phyloP scores from a whole-genome alignment of 2,113 vertebrate genomes.

The Diglossa brunneiventris region DNA sequence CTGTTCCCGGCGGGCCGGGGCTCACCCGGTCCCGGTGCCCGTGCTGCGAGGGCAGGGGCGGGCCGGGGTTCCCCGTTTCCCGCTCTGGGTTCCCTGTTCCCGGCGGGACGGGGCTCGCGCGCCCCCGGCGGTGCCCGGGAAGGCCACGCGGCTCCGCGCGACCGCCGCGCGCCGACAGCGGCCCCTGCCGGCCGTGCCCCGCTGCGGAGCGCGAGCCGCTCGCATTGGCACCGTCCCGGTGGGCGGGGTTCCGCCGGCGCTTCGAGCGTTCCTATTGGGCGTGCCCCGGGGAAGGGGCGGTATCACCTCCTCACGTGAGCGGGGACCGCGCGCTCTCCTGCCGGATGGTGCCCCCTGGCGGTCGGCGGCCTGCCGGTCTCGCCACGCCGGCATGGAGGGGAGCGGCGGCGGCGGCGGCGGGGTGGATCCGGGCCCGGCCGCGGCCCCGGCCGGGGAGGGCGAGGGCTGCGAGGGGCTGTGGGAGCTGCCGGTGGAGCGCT shows the following conservation, averaged over 20 bases:
- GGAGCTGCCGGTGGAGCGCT: constrained; percentile 80
- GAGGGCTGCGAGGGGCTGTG: constrained; percentile 78
- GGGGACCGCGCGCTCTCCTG: fast-evolving
- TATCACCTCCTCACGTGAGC: neutral
- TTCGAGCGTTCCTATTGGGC: neutral
- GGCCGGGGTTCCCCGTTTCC: too few species aligned
- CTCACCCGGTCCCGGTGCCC: too few species aligned
- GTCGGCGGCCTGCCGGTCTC: neutral
- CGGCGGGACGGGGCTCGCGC: neutral
- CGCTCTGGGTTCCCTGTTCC: too few species aligned
- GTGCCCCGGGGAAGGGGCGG: neutral
- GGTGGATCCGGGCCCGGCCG: too few species aligned
- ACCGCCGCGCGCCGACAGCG: fast-evolving
- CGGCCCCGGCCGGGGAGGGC: neutral
- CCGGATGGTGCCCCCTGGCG: neutral
- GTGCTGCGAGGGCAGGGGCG: fast-evolving
- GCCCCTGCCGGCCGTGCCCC: fast-evolving
- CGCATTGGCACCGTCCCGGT: neutral
- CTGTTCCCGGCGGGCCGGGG: too few species aligned
- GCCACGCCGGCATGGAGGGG: neutral
- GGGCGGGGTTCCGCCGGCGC: fast-evolving
- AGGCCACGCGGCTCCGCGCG: fast-evolving
- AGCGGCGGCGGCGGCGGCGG: neutral
- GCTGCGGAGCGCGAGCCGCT: fast-evolving
- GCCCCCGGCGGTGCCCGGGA: fast-evolving